Percentiles rank a stretch among this genome's conserved stretches.
Conservation (phyloP, 2,888 invertebrate genomes). For the Leucophenga montana region DNA sequence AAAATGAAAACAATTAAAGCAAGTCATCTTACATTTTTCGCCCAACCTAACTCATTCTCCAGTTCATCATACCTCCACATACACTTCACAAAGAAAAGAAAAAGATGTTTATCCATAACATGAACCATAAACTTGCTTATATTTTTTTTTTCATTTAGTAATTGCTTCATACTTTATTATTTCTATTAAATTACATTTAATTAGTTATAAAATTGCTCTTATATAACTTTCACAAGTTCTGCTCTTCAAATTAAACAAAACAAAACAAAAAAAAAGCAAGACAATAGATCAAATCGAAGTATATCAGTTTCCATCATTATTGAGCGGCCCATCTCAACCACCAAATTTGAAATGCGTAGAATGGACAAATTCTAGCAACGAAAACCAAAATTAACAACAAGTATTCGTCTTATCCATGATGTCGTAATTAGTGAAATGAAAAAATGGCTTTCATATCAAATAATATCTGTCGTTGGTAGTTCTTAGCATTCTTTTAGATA, state of each 20-base stretch:
- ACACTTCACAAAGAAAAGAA: background rate
- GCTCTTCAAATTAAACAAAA: background rate
- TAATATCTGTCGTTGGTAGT: constrained; percentile 59
- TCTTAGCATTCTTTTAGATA: constrained; percentile 35
- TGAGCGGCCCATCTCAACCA: constrained; percentile 72
- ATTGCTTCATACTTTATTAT: background rate
- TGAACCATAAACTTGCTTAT: background rate
- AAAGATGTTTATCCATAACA: background rate
- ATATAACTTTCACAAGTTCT: no score
- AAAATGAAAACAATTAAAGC: background rate
- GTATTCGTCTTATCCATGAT: constrained; percentile 29
- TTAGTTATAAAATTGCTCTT: background rate
- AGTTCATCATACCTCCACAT: background rate
- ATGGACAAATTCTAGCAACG: constrained; percentile 34
- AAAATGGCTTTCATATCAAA: constrained; percentile 20
- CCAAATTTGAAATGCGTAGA: constrained; percentile 46
- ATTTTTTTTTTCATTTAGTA: background rate
- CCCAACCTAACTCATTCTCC: background rate
- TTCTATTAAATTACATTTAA: background rate
- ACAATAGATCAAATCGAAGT: constrained; percentile 24
- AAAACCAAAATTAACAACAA: constrained; percentile 50
- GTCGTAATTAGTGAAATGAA: constrained; percentile 20
- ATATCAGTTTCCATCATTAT: constrained; percentile 73
- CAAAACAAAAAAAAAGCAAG: background rate
- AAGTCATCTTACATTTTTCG: background rate